phyloP scores from a whole-genome alignment of 2,797 vertebrate species.

The Sciurus vulgaris region DNA sequence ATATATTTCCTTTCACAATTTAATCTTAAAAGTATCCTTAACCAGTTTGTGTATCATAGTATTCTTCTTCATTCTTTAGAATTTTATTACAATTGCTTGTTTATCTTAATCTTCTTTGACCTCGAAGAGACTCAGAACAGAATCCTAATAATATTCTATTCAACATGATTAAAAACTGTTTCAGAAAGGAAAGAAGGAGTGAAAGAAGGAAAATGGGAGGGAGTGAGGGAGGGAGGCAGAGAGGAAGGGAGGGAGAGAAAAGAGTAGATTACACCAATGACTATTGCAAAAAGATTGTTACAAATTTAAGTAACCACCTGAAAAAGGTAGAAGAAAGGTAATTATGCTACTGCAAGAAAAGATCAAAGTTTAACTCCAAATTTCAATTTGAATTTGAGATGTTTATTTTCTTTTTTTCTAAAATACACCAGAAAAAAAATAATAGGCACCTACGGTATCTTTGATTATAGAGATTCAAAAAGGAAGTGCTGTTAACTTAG shows the following conservation, averaged over 20 bases:
- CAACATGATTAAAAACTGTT: neutral
- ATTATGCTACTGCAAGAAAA: conserved; percentile 36
- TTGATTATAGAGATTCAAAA: conserved; percentile 38
- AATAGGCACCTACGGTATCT: neutral
- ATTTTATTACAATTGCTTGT: neutral
- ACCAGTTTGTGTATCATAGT: neutral
- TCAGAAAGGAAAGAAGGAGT: neutral
- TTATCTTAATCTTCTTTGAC: neutral
- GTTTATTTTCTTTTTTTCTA: conserved; percentile 41
- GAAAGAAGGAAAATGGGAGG: neutral
- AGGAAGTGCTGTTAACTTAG: conserved; percentile 17
- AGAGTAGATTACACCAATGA: neutral
- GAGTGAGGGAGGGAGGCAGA: neutral
- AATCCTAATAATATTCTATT: neutral
- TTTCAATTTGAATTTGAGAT: conserved; percentile 42
- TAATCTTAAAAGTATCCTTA: neutral
- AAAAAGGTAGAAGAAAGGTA: neutral
- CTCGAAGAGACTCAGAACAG: neutral
- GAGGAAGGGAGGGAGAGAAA: neutral
- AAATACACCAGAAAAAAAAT: conserved; percentile 51
- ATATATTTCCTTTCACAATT: neutral
- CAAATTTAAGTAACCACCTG: neutral
- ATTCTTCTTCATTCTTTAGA: neutral
- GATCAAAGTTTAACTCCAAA: conserved; percentile 38
- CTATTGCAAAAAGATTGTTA: neutral